Evolutionary conservation across 2,113 vertebrate genomes (phyloP).

Genomic region (Nycticorax nycticorax): DNA sequence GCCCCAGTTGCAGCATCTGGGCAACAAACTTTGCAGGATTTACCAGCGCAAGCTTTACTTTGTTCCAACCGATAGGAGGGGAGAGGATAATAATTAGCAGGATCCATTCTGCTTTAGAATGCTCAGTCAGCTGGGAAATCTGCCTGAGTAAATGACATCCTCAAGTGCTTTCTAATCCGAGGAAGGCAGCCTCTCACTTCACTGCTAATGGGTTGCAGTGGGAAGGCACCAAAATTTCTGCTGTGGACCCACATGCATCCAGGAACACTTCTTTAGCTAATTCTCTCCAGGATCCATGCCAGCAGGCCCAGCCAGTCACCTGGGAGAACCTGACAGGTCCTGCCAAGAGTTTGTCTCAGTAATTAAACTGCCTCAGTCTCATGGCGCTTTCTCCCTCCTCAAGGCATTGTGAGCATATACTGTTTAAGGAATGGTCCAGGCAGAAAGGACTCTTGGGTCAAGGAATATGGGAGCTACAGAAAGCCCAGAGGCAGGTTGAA

Average conservation of each 20-base stretch:
- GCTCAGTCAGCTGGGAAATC: conserved; percentile 53
- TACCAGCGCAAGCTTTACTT: neutral
- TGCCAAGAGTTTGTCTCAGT: neutral
- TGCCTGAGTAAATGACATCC: conserved; percentile 40
- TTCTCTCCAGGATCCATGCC: neutral
- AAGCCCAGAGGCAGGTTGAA: neutral
- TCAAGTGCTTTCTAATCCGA: conserved; percentile 43
- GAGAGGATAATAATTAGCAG: neutral
- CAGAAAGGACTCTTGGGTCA: neutral
- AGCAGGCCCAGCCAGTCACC: neutral
- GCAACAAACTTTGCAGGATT: neutral
- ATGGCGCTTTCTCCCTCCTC: neutral
- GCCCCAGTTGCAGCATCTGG: neutral
- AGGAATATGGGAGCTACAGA: neutral
- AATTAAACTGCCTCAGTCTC: neutral
- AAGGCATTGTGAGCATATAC: neutral
- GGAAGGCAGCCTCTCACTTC: conserved; percentile 5
- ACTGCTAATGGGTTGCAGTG: conserved; percentile 28
- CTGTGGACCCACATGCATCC: neutral
- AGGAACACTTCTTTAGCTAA: neutral
- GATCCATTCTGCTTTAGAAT: neutral
- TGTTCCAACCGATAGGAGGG: neutral
- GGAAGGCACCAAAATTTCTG: neutral
- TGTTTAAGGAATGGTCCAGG: neutral
- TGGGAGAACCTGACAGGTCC: neutral